Evolutionary conservation across 1,140 invertebrate species (phyloP).

Genomic region (Scaptomyza graminum): DNA sequence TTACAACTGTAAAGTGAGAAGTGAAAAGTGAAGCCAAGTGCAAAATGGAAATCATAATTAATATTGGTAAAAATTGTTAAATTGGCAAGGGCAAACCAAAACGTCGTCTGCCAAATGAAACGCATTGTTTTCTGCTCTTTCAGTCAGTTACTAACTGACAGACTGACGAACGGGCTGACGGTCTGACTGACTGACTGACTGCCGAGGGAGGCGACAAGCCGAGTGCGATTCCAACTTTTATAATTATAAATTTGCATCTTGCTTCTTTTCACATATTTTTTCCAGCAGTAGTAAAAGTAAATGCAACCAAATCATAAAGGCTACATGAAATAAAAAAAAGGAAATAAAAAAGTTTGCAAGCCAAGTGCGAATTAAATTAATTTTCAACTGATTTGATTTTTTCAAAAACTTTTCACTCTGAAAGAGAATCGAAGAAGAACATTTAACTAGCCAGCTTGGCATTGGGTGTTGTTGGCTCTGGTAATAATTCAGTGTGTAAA

Average conservation of each 20-base stretch:
- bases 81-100: conserved; percentile 62
- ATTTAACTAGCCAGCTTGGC: not conserved
- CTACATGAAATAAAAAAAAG: conserved; percentile 52
- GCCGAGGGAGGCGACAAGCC: conserved; percentile 57
- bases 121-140: conserved; percentile 31
- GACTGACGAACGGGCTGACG: conserved; percentile 8
- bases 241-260: conserved; percentile 77
- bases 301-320: conserved; percentile 70
- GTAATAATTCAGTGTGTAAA: conserved; percentile 30
- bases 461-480: not conserved
- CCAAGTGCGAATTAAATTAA: conserved; percentile 79
- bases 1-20: conserved; percentile 44
- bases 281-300: conserved; percentile 34
- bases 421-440: conserved; percentile 13
- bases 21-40: conserved; percentile 47
- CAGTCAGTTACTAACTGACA: conserved; percentile 23
- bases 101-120: conserved; percentile 34
- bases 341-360: conserved; percentile 48
- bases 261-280: conserved; percentile 16
- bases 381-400: conserved; percentile 79
- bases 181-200: conserved; percentile 24
- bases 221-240: conserved; percentile 76
- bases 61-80: conserved; percentile 76
- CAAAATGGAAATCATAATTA: conserved; percentile 76
- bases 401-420: conserved; percentile 54